These are phyloP conservation scores for Chydorus sphaericus DNA, from an alignment of 2,888 invertebrate species.

Conservation along the genomic window DNA sequence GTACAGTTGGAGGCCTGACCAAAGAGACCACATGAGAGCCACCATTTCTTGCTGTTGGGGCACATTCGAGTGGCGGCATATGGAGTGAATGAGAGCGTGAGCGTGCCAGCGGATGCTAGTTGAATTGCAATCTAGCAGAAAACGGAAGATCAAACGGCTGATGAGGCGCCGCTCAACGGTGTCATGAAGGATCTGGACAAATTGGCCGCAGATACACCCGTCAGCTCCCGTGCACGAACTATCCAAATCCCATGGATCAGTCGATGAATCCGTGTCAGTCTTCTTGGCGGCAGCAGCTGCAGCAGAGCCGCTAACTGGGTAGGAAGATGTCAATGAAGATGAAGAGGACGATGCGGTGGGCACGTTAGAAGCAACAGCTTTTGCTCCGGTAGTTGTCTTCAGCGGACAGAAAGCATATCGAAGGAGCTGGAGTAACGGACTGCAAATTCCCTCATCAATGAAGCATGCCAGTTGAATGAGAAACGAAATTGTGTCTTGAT, in stretches of 20 bases:
- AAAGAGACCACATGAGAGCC: conserved; percentile 75
- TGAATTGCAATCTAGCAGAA: conserved; percentile 82
- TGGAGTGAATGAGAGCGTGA: conserved; percentile 66
- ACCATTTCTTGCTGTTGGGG: conserved; percentile 63
- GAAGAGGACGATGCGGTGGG: not conserved
- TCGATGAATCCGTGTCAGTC: conserved; percentile 13
- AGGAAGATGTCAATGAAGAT: no score
- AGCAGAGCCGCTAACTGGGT: not conserved
- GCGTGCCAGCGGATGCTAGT: conserved; percentile 91
- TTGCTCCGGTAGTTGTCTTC: not conserved
- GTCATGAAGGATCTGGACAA: conserved; percentile 51
- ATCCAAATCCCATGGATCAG: conserved; percentile 15
- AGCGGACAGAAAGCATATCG: conserved; percentile 65
- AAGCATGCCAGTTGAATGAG: conserved; percentile 63
- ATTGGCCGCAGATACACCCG: conserved; percentile 9
- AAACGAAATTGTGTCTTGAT: conserved; percentile 62
- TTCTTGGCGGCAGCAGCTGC: conserved; percentile 6
- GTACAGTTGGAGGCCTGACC: conserved; percentile 77
- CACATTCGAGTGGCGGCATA: conserved; percentile 67
- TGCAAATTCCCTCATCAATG: conserved; percentile 77
- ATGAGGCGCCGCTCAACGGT: conserved; percentile 47
- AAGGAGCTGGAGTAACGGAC: conserved; percentile 74
- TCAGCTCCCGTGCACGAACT: conserved; percentile 1
- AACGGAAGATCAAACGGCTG: conserved; percentile 67
- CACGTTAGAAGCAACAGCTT: not conserved